phyloP scores from a whole-genome alignment of 2,113 vertebrate genomes.

The Hippocampus comes region DNA sequence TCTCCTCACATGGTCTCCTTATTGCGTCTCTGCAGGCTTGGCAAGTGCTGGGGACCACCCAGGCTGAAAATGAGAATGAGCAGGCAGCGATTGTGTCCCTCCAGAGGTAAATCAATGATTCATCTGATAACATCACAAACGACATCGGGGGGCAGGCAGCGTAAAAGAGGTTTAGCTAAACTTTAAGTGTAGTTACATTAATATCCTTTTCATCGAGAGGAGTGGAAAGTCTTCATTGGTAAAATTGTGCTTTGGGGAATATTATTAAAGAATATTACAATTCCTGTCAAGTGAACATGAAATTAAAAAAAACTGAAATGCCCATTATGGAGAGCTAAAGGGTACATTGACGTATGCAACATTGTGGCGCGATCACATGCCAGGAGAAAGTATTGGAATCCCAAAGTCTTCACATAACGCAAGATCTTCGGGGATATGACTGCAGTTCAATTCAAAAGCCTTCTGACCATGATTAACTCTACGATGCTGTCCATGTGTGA shows the following conservation, averaged over 20 bases:
- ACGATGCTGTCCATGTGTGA: too few relatives aligned
- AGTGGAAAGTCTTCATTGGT: neutral
- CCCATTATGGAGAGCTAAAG: too few relatives aligned
- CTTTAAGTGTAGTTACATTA: neutral
- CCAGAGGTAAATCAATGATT: constrained; percentile 82
- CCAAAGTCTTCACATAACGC: too few relatives aligned
- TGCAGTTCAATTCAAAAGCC: too few relatives aligned
- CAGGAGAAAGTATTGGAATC: too few relatives aligned
- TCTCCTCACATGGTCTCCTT: constrained; percentile 34
- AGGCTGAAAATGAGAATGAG: constrained; percentile 98
- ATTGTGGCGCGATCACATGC: too few relatives aligned
- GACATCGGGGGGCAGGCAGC: neutral
- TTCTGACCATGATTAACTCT: too few relatives aligned
- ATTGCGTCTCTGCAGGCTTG: constrained; percentile 80
- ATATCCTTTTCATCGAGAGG: neutral
- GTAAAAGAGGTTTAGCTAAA: neutral
- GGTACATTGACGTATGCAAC: too few relatives aligned
- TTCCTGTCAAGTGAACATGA: neutral
- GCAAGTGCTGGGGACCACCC: constrained; percentile 95
- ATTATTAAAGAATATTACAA: neutral
- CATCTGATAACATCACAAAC: constrained; percentile 16
- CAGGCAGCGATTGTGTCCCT: constrained; percentile 97
- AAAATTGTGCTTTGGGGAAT: neutral
- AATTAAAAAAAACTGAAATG: neutral
- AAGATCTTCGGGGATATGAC: too few relatives aligned